These are phyloP conservation scores for Scaptomyza parva DNA, from an alignment of 2,888 invertebrate genomes.

Conservation along the genomic window DNA sequence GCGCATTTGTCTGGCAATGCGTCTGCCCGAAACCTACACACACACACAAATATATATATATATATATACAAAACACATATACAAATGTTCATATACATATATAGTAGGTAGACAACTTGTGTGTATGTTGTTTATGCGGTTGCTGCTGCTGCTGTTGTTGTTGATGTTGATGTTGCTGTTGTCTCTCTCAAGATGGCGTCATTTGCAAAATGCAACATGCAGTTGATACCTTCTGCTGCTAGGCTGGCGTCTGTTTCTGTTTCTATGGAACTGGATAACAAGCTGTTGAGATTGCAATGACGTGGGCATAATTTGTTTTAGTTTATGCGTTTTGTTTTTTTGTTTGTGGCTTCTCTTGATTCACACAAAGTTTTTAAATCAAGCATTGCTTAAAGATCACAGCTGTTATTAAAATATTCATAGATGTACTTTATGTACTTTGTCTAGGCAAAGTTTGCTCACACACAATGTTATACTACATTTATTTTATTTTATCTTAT, in stretches of 20 bases:
- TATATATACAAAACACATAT: constrained; percentile 27
- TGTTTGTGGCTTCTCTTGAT: constrained; percentile 4
- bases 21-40: constrained; percentile 65
- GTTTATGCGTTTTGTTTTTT: constrained; percentile 62
- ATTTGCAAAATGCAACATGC: constrained; percentile 57
- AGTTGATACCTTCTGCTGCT: constrained; percentile 29
- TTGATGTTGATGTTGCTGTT: constrained; percentile 27
- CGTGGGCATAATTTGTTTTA: constrained; percentile 74
- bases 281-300: constrained; percentile 77
- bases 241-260: constrained; percentile 32
- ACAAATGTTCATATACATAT: constrained; percentile 36
- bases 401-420: constrained; percentile 5
- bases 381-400: constrained; percentile 19
- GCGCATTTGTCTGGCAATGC: constrained; percentile 80
- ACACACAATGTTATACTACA: constrained; percentile 3
- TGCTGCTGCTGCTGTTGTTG: constrained; percentile 33
- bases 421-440: constrained; percentile 1
- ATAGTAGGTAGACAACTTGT: constrained; percentile 40
- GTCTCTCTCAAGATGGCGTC: constrained; percentile 76
- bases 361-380: constrained; percentile 24
- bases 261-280: constrained; percentile 55
- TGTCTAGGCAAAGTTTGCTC: constrained; percentile 11
- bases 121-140: constrained; percentile 42
- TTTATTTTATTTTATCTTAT: constrained; percentile 24
- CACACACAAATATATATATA: too few relatives aligned